Evolutionary conservation across 2,888 invertebrate species (phyloP).

Genomic region (Synergus umbraculus): DNA sequence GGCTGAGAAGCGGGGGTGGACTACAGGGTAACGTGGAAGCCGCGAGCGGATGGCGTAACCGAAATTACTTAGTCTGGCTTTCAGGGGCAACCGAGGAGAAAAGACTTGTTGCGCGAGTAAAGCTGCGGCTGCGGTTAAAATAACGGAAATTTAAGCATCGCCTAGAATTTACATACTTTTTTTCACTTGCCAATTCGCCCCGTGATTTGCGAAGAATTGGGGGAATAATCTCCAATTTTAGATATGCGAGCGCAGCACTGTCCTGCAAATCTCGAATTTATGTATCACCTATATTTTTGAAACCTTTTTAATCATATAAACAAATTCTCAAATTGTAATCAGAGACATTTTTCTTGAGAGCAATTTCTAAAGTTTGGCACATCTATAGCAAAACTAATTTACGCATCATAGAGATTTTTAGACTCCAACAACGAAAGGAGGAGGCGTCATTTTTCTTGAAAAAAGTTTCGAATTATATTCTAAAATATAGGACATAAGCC

Average conservation of each 20-base stretch:
- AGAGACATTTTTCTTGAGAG: no score
- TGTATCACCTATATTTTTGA: no score
- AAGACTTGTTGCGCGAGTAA: constrained; percentile 76
- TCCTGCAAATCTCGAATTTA: no score
- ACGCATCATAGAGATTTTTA: no score
- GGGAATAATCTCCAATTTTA: neutral
- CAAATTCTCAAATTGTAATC: no score
- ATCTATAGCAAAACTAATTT: no score
- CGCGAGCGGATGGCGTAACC: constrained; percentile 68
- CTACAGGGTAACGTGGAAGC: constrained; percentile 59
- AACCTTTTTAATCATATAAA: no score
- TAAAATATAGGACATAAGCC: no score
- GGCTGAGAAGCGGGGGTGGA: constrained; percentile 56
- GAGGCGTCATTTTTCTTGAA: no score
- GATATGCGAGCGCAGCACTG: neutral
- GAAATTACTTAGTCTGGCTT: constrained; percentile 74
- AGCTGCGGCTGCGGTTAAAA: constrained; percentile 75
- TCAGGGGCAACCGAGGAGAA: constrained; percentile 76
- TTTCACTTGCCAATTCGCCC: constrained; percentile 48
- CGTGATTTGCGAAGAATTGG: constrained; percentile 1
- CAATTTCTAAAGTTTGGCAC: no score
- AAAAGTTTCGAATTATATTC: no score
- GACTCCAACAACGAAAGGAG: no score
- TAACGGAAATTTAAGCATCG: constrained; percentile 74
- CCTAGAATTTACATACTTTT: constrained; percentile 57